Conservation (phyloP, 2,888 invertebrate genomes). For the Mystacides longicornis region DNA sequence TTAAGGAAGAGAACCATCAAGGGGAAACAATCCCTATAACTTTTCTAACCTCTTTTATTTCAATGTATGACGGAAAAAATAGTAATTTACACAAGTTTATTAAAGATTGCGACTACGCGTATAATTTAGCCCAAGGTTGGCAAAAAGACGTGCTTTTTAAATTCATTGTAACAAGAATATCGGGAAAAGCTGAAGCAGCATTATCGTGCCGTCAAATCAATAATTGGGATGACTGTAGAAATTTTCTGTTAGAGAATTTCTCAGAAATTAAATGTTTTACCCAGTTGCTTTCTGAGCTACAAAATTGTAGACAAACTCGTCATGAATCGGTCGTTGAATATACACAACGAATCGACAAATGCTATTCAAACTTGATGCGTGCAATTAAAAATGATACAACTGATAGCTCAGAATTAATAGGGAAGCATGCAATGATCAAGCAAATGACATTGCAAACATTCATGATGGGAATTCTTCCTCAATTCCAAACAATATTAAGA, state of each 20-base stretch:
- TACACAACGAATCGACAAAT: not conserved
- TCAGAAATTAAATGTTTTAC: not conserved
- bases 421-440: not conserved
- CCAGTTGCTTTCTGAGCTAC: not conserved
- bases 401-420: not conserved
- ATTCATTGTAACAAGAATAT: not conserved
- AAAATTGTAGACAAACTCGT: not conserved
- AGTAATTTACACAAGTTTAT: not conserved
- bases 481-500: not conserved
- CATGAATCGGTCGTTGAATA: not conserved
- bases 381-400: not conserved
- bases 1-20: too few species aligned
- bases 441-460: conserved; percentile 1
- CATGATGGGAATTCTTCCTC: conserved; percentile 1
- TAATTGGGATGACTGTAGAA: not conserved
- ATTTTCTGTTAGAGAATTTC: not conserved
- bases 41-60: not conserved
- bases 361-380: not conserved
- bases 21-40: not conserved
- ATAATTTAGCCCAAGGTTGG: not conserved
- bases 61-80: not conserved
- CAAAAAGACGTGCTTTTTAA: not conserved
- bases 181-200: not conserved
- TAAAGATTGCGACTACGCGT: not conserved
- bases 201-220: not conserved